Base-by-base conservation (phyloP, 2,888 invertebrate species). In the Octonoba sinensis region DNA sequence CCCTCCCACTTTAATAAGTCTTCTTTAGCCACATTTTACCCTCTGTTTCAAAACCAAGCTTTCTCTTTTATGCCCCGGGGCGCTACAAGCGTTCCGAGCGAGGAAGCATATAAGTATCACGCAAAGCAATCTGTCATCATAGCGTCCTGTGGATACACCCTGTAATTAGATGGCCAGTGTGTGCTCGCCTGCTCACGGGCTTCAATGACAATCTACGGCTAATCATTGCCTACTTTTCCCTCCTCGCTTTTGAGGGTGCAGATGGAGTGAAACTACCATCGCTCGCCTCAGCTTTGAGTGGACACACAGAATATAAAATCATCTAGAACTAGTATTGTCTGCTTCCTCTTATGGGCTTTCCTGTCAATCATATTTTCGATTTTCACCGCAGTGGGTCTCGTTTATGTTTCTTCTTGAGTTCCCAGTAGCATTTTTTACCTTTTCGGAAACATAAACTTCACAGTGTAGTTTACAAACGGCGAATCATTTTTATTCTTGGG, bases 81-180 rank as follows among this genome's bases (percentile, higher is more conserved):
- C 64, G 60, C 62, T 76, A 67, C 67, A 76, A 76, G 75, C 75
- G 67, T 59, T 75, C 66, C 13, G 57, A 66, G 59, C 60, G 51
- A 51, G 47, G 67, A 62, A 69, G 76, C 76, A 49, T 76, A 76
- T 76, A 77, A 71, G 78, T 78, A 78, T 78, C 78, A 78, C 71
- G 78, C 78, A 65, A 78, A 71, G 78, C 78, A 78, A 78, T 78
- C 78, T 78, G 78, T 78, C 78, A 78, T 78, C 78, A 71, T 78
- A 78, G 78, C 78, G 71, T 78, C 78, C 71, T 49, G 59, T 27
- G 78, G 78, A 71, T 78, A 78, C 78, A 71, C 78, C 78, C 78
- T 78, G 65, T 78, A 78, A 78, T 78, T 78, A 78, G 57, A 71
- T 71, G 71, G 78, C 78, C 49, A 49, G 76, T 44, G 71, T 78